A percentile compares a stretch with the other conserved stretches of the same genome.
Evolutionary conservation across 1,140 invertebrate species (phyloP).

Genomic region (Hyphantria cunea): DNA sequence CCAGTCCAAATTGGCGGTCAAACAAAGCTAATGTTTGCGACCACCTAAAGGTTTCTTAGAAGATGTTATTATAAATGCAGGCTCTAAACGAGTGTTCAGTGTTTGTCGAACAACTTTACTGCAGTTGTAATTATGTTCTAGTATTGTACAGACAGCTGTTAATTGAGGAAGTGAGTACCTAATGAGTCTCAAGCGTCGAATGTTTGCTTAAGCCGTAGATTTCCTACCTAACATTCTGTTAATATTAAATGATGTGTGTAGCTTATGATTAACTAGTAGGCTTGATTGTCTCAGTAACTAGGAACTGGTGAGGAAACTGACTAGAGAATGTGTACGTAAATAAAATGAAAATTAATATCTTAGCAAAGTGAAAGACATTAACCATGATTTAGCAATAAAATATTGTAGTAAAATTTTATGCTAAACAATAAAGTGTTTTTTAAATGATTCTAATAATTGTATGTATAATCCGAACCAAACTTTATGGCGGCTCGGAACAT

Average conservation of each 20-base stretch:
- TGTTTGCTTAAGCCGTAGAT: constrained; percentile 15
- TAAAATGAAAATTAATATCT: neutral
- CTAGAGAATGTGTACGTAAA: neutral
- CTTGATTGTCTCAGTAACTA: constrained; percentile 22
- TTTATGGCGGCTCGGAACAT: too few relatives aligned
- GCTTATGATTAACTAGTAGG: constrained; percentile 13
- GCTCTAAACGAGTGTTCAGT: constrained; percentile 27
- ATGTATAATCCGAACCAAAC: too few relatives aligned
- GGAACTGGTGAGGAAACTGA: constrained; percentile 7
- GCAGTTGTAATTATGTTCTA: constrained; percentile 53
- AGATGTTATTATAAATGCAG: constrained; percentile 32
- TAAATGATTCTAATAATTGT: too few relatives aligned
- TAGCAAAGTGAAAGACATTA: neutral
- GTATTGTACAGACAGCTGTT: constrained; percentile 38
- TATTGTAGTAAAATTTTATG: too few relatives aligned
- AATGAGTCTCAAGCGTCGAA: constrained; percentile 10
- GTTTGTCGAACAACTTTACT: constrained; percentile 56
- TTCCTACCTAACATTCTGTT: constrained; percentile 14
- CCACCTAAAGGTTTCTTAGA: constrained; percentile 69
- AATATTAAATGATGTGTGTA: constrained; percentile 22
- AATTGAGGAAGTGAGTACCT: constrained; percentile 49
- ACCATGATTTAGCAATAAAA: too few relatives aligned
- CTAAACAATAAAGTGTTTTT: too few relatives aligned
- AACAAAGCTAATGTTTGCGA: constrained; percentile 72
- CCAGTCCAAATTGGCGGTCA: constrained; percentile 66